Percentiles rank a stretch among this genome's conserved stretches.
These are phyloP conservation scores for Hoplostethus mediterraneus DNA, from an alignment of 2,797 vertebrate genomes.

Conservation along the genomic window DNA sequence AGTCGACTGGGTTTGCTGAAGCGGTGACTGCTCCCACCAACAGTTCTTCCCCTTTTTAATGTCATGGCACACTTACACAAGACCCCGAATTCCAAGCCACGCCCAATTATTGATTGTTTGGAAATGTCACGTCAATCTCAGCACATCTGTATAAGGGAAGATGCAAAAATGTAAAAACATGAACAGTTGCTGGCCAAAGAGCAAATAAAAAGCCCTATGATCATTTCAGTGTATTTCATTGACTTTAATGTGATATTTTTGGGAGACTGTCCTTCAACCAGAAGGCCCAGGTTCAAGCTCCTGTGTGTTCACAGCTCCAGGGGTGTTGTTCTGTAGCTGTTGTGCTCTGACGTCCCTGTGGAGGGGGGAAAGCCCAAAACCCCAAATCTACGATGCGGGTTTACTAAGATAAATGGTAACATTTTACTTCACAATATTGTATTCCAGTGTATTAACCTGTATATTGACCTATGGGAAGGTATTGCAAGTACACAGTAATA, in stretches of 20 bases:
- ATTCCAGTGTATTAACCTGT: too few species aligned
- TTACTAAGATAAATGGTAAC: too few species aligned
- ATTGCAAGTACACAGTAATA: too few species aligned
- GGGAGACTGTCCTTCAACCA: neutral
- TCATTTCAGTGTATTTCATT: constrained; percentile 37
- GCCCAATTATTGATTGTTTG: constrained; percentile 51
- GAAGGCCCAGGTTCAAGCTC: neutral
- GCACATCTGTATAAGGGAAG: constrained; percentile 19
- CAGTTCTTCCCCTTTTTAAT: constrained; percentile 48
- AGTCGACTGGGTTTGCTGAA: constrained; percentile 55
- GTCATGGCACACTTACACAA: constrained; percentile 41
- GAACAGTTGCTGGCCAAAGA: constrained; percentile 40
- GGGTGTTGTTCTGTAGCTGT: constrained; percentile 2
- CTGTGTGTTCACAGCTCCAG: constrained; percentile 3
- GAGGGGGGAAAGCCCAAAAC: too few species aligned
- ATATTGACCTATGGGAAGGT: too few species aligned
- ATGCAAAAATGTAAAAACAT: constrained; percentile 29
- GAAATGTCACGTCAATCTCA: constrained; percentile 35
- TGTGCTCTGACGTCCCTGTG: neutral
- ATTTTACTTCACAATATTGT: too few species aligned
- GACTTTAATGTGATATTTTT: constrained; percentile 25
- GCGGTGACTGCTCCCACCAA: constrained; percentile 54
- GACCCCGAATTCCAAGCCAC: constrained; percentile 25
- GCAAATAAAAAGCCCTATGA: constrained; percentile 33
- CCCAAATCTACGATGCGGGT: too few species aligned